Evolutionary conservation across 2,797 vertebrate genomes (phyloP), one percentile per base, ranked within the genome.

Genomic region (Sebastes matsubarae): DNA sequence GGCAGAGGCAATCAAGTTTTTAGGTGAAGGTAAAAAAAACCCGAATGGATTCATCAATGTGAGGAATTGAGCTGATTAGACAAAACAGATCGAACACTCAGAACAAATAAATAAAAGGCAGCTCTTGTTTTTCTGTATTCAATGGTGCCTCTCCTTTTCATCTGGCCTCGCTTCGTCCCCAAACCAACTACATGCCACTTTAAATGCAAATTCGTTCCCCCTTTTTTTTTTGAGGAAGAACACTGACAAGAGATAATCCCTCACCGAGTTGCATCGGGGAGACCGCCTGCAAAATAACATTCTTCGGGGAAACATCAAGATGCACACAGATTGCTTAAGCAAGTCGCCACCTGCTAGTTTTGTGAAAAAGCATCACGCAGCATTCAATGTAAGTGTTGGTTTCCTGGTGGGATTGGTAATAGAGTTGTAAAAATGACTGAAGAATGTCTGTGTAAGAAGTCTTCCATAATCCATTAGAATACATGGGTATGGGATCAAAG

Each of bases 121-220:
- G 13, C 65, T 79, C 54, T 61, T 87, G 72, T 90, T 86, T 87
- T 83, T 89, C 80, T 86, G 81, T 81, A 87, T 92, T 90, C 87
- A 88, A 83, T 67, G 80, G 83, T 69, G 73, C 72, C 50, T 85
- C 81, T 72, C 25, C 74, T 78, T 73, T 80, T 88, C 75, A 86
- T 88, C 87, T 88, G 84, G 88, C 81, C 88, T 86, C 8, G 70
- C 85, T 84, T 72, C 29, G 59, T 85, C 82, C 83, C 80, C 80
- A 82, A 88, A 87, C 79, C 82, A 82, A 86, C 91, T 81, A 88
- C 89, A 86, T 89, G 88, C 85, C 92, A 94, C 94, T 95, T 95
- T 95, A 95, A 94, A 95, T 95, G 95, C 89, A 93, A 95, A 96
- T 95, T 87, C 55, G 7, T 68, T 66, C 24, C 76, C 67, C 76